Evolutionary conservation across 2,113 vertebrate species (phyloP).

Genomic region (Brachionichthys hirsutus): DNA sequence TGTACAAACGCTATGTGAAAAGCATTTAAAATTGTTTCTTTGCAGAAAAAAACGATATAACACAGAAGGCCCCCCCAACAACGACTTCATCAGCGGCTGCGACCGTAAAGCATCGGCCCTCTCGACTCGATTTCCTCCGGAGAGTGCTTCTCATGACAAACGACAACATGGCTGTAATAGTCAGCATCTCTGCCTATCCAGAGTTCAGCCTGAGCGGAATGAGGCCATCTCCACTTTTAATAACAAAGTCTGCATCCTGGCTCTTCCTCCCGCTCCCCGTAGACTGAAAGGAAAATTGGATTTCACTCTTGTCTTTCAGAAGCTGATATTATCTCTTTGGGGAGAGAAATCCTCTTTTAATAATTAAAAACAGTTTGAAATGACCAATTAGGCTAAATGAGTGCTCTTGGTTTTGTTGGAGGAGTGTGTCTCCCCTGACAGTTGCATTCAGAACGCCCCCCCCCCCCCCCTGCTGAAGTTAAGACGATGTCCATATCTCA

Average conservation of each 20-base stretch:
- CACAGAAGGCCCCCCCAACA: background rate
- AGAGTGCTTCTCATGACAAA: constrained; percentile 27
- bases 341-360: constrained; percentile 50
- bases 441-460: constrained; percentile 15
- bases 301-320: constrained; percentile 61
- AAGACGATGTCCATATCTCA: constrained; percentile 2
- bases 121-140: constrained; percentile 40
- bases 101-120: constrained; percentile 25
- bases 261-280: constrained; percentile 48
- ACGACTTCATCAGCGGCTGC: constrained; percentile 7
- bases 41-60: constrained; percentile 19
- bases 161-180: constrained; percentile 36
- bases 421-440: constrained; percentile 8
- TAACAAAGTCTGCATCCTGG: constrained; percentile 42
- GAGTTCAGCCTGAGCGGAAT: constrained; percentile 48
- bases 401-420: constrained; percentile 34
- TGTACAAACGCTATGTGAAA: background rate
- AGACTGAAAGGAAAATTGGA: constrained; percentile 53
- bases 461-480: background rate
- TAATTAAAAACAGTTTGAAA: constrained; percentile 62
- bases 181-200: constrained; percentile 21
- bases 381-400: constrained; percentile 53
- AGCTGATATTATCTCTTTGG: constrained; percentile 54
- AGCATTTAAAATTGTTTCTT: constrained; percentile 10
- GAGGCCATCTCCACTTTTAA: constrained; percentile 60